These are phyloP conservation scores for Podotricha telesiphe DNA, from an alignment of 2,888 invertebrate genomes.

Conservation along the genomic window DNA sequence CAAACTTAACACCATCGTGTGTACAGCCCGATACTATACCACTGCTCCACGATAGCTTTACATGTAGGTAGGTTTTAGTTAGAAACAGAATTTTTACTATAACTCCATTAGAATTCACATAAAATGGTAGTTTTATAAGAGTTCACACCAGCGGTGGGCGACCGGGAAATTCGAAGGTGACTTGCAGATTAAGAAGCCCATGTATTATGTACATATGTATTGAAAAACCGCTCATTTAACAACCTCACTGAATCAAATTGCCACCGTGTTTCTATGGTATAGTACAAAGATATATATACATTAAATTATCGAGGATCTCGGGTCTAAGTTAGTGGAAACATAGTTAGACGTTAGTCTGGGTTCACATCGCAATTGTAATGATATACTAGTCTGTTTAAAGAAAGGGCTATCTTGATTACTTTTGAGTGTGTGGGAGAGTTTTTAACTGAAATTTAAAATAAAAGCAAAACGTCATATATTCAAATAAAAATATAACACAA, in stretches of 20 bases:
- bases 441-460: too few relatives aligned
- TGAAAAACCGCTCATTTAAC: constrained; percentile 34
- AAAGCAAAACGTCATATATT: too few relatives aligned
- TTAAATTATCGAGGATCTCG: not conserved
- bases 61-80: too few relatives aligned
- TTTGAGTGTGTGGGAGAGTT: too few relatives aligned
- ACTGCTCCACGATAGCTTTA: too few relatives aligned
- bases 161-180: constrained; percentile 65
- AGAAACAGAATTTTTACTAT: not conserved
- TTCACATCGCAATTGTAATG: not conserved
- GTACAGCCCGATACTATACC: too few relatives aligned
- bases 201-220: constrained; percentile 51
- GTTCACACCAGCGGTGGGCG: constrained; percentile 41
- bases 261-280: constrained; percentile 32
- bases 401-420: too few relatives aligned
- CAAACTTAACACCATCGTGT: too few relatives aligned
- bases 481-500: too few relatives aligned
- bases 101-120: not conserved
- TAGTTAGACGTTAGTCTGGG: not conserved
- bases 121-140: not conserved
- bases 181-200: constrained; percentile 56
- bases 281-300: not conserved
- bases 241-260: constrained; percentile 30
- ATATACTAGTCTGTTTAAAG: too few relatives aligned
- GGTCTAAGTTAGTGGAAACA: not conserved